Evolutionary conservation across 2,797 vertebrate species (phyloP).

Genomic region (Hylomyscus alleni): DNA sequence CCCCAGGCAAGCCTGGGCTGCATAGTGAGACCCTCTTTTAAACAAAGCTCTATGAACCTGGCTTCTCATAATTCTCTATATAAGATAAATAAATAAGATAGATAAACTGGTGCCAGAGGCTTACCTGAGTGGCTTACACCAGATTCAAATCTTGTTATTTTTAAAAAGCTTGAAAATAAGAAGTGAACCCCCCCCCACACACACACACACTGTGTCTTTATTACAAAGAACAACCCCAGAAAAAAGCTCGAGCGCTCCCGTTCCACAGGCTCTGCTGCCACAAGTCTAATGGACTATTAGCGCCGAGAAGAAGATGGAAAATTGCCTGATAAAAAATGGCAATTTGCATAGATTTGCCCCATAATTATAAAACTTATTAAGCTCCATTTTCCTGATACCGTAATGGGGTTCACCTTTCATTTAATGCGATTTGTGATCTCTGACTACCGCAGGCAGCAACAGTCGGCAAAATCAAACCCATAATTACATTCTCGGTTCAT

Average conservation of each 20-base stretch:
- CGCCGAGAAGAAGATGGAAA: slow-evolving; percentile 82
- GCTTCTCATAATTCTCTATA: background rate
- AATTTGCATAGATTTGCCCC: slow-evolving; percentile 82
- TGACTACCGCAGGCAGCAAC: slow-evolving; percentile 79
- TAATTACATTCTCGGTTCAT: slow-evolving; percentile 83
- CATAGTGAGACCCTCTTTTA: background rate
- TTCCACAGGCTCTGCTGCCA: slow-evolving; percentile 80
- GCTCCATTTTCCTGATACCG: slow-evolving; percentile 78
- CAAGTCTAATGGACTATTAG: slow-evolving; percentile 83
- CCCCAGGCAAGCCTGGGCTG: background rate
- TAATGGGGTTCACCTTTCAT: slow-evolving; percentile 83
- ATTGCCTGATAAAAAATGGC: slow-evolving; percentile 83
- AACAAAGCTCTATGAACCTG: background rate
- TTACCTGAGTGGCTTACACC: slow-evolving; percentile 48
- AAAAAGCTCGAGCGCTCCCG: slow-evolving; percentile 69
- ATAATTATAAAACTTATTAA: slow-evolving; percentile 80
- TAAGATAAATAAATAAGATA: no score
- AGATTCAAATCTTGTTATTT: slow-evolving; percentile 49
- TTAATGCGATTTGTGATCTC: slow-evolving; percentile 81
- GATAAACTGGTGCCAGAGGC: slow-evolving; percentile 1
- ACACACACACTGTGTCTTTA: slow-evolving; percentile 65
- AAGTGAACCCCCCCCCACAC: slow-evolving; percentile 63
- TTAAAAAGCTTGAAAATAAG: slow-evolving; percentile 62
- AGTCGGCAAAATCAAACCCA: slow-evolving; percentile 76
- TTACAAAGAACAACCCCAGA: slow-evolving; percentile 75